Percentiles rank a stretch among this genome's conserved stretches.
phyloP scores from a whole-genome alignment of 2,888 invertebrate genomes.

The Hipparchia sbordonii region DNA sequence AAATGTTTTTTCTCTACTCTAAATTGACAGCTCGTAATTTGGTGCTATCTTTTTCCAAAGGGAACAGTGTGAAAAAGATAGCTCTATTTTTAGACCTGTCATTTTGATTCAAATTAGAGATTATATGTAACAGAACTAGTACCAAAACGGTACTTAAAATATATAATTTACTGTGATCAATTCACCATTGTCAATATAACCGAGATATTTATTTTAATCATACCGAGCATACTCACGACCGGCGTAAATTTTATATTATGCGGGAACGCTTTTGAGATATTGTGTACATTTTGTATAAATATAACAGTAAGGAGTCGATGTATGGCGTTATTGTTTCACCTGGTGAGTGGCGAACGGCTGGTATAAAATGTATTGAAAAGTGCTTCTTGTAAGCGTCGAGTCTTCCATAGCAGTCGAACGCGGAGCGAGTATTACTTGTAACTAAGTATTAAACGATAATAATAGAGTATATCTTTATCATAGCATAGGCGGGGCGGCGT shows the following conservation, averaged over 20 bases:
- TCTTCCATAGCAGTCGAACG: constrained; percentile 82
- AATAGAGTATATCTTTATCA: constrained; percentile 73
- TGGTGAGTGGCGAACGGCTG: constrained; percentile 76
- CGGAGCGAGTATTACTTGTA: constrained; percentile 72
- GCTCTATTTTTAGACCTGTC: no score
- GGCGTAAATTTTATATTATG: constrained; percentile 43
- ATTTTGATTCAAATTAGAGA: no score
- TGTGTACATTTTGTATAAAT: constrained; percentile 82
- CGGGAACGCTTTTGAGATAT: constrained; percentile 75
- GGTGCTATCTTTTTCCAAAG: no score
- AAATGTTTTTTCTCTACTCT: no score
- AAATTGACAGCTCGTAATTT: no score
- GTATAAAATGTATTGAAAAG: constrained; percentile 67
- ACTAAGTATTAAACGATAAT: constrained; percentile 82
- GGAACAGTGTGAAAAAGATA: no score
- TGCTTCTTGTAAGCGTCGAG: constrained; percentile 81
- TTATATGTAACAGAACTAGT: no score
- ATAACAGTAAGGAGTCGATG: constrained; percentile 75
- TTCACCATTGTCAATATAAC: constrained; percentile 26
- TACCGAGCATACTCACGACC: constrained; percentile 33
- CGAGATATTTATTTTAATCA: constrained; percentile 22
- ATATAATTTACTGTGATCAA: constrained; percentile 37
- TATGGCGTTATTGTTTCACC: constrained; percentile 47
- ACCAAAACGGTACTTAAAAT: neutral
- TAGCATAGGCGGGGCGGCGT: constrained; percentile 70